These are phyloP conservation scores for Acanthornis magna DNA, from an alignment of 2,797 vertebrate genomes.

Conservation along the genomic window DNA sequence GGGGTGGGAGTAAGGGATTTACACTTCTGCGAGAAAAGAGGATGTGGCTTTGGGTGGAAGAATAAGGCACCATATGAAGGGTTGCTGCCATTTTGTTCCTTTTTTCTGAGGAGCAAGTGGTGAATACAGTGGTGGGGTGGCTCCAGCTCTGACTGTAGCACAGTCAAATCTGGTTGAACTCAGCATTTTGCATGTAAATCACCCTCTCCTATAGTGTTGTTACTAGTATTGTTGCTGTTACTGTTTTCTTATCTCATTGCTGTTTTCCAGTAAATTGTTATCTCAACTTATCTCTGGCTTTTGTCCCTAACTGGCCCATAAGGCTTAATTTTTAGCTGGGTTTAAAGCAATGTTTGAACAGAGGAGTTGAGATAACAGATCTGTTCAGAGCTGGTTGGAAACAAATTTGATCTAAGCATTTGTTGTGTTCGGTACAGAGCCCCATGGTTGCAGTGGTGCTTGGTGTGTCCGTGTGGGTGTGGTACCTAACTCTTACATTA, in stretches of 20 bases:
- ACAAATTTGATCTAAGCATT: background rate
- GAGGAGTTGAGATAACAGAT: background rate
- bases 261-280: background rate
- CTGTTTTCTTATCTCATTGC: background rate
- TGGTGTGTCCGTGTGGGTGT: background rate
- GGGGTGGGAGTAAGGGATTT: background rate
- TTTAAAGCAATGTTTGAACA: background rate
- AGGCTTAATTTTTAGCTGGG: background rate
- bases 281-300: background rate
- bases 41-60: background rate
- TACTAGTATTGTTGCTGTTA: background rate
- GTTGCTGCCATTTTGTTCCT: background rate
- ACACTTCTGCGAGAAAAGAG: background rate
- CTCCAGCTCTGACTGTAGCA: background rate
- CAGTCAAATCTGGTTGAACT: background rate
- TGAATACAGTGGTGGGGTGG: background rate
- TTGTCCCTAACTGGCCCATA: background rate
- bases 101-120: background rate
- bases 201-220: background rate
- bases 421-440: background rate
- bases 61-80: background rate
- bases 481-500: background rate
- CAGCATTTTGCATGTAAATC: background rate
- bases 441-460: background rate
- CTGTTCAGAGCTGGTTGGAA: background rate